Evolutionary conservation across 2,888 invertebrate species (phyloP).

Genomic region (Abrostola tripartita): DNA sequence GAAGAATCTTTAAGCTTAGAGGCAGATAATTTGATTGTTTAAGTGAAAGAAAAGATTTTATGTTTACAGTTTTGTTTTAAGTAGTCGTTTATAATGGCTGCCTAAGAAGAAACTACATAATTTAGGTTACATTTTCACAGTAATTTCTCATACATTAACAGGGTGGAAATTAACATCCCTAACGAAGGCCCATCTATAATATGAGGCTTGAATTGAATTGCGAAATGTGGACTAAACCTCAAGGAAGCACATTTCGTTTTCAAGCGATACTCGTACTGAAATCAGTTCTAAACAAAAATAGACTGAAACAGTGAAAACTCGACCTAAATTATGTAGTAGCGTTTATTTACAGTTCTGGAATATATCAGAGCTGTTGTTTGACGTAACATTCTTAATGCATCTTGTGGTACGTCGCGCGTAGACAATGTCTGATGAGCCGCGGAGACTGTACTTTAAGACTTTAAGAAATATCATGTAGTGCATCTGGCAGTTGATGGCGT

Average conservation of each 20-base stretch:
- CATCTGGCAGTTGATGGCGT: conserved; percentile 16
- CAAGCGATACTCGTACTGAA: not conserved
- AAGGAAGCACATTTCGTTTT: too few species aligned
- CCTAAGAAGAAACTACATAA: conserved; percentile 2
- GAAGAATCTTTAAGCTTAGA: too few species aligned
- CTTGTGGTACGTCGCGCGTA: conserved; percentile 74
- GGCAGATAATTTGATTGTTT: too few species aligned
- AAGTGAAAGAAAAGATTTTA: too few species aligned
- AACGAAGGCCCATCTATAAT: too few species aligned
- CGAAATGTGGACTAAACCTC: too few species aligned
- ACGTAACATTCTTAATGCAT: conserved; percentile 82
- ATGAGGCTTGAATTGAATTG: too few species aligned
- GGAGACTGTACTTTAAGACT: conserved; percentile 63
- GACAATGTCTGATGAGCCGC: conserved; percentile 49
- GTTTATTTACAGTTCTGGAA: conserved; percentile 44
- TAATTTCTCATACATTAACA: too few species aligned
- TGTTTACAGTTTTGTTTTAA: too few species aligned
- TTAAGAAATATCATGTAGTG: conserved; percentile 65
- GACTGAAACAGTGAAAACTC: conserved; percentile 21
- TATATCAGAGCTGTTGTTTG: conserved; percentile 44
- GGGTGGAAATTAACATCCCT: too few species aligned
- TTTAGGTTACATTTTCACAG: conserved; percentile 16
- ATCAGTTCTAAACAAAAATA: conserved; percentile 39
- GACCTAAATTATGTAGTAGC: conserved; percentile 34
- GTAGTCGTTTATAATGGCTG: too few species aligned